phyloP scores from a whole-genome alignment of 2,113 vertebrate genomes.

The Pluvialis apricaria region DNA sequence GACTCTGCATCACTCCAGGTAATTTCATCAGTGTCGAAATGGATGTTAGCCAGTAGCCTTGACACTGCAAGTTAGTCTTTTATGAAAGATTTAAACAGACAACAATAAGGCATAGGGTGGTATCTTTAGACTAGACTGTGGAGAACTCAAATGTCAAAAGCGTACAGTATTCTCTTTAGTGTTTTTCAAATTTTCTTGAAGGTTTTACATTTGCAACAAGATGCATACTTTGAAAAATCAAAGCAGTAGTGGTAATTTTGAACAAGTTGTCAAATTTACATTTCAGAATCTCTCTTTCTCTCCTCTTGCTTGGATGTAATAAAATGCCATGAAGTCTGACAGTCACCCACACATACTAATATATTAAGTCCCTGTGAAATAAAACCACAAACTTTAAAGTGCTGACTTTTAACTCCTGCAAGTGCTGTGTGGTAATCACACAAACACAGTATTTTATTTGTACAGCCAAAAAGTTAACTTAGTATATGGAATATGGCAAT shows the following conservation, averaged over 20 bases:
- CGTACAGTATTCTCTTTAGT: background rate
- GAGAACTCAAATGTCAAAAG: background rate
- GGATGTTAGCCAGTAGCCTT: slow-evolving; percentile 64
- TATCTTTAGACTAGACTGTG: background rate
- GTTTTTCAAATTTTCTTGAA: slow-evolving; percentile 13
- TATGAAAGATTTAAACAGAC: slow-evolving; percentile 61
- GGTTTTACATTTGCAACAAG: slow-evolving; percentile 18
- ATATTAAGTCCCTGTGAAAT: background rate
- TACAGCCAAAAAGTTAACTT: background rate
- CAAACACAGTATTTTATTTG: background rate
- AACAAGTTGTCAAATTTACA: background rate
- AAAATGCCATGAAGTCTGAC: background rate
- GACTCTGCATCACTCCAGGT: slow-evolving; percentile 18
- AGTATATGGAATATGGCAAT: background rate
- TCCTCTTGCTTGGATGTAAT: background rate
- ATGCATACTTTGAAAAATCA: slow-evolving; percentile 26
- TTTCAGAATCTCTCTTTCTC: slow-evolving; percentile 14
- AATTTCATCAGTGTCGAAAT: slow-evolving; percentile 67
- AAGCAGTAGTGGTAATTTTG: background rate
- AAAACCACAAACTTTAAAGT: background rate
- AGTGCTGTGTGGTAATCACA: background rate
- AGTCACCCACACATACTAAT: background rate
- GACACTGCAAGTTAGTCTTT: slow-evolving; percentile 58
- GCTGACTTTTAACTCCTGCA: background rate
- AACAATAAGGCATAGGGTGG: background rate